A percentile compares a stretch with the other conserved stretches of the same genome.
Evolutionary conservation across 2,888 invertebrate species (phyloP).

Genomic region (Phaonia tiefii): DNA sequence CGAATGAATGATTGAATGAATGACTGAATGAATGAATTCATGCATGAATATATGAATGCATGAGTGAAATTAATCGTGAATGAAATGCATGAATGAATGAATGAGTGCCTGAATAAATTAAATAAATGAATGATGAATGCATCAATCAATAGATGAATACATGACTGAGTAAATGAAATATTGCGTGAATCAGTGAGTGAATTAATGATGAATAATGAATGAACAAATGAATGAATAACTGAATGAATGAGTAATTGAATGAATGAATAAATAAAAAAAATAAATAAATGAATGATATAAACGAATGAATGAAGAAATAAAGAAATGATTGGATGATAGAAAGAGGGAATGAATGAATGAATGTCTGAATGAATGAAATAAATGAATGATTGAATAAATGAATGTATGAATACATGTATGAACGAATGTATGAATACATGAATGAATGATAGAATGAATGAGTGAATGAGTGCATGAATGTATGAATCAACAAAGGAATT

Average conservation of each 20-base stretch:
- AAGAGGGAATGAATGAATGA: conserved; percentile 4
- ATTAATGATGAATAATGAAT: too few relatives aligned
- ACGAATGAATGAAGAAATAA: not conserved
- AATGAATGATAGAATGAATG: conserved; percentile 2
- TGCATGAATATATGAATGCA: too few relatives aligned
- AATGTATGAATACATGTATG: conserved; percentile 5
- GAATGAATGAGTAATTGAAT: conserved; percentile 6
- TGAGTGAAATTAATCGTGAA: too few relatives aligned
- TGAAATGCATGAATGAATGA: conserved; percentile 11
- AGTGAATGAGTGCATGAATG: conserved; percentile 6
- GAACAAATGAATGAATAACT: conserved; percentile 12
- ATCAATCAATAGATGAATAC: conserved; percentile 10
- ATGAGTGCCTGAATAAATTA: too few relatives aligned
- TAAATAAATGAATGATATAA: too few relatives aligned
- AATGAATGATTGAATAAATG: conserved; percentile 10
- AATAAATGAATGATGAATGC: conserved; percentile 2
- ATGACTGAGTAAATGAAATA: not conserved
- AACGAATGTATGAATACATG: not conserved
- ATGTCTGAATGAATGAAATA: not conserved
- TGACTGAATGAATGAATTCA: too few relatives aligned
- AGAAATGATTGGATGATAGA: not conserved
- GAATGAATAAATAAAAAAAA: conserved; percentile 12
- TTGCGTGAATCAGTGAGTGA: not conserved
- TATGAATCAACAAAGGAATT: not conserved
- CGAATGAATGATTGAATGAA: too few relatives aligned